These are phyloP conservation scores for Rhea pennata DNA, from an alignment of 2,113 vertebrate species.

Conservation along the genomic window DNA sequence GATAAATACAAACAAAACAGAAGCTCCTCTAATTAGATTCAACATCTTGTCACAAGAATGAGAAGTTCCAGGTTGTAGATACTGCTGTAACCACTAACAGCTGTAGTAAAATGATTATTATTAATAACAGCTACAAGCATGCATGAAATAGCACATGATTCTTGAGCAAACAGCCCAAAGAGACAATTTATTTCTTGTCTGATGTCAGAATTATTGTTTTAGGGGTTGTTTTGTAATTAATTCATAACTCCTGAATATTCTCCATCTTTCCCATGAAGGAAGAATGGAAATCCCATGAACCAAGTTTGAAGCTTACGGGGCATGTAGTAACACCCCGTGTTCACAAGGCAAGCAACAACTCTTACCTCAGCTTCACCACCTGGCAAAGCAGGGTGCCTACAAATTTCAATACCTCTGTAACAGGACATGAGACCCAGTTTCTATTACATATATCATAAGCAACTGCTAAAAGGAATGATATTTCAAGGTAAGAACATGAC, in stretches of 20 bases:
- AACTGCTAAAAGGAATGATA: neutral
- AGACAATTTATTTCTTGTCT: neutral
- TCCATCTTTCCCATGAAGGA: neutral
- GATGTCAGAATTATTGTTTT: neutral
- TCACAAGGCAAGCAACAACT: neutral
- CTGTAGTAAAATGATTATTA: neutral
- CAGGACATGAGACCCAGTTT: neutral
- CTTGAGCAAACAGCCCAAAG: neutral
- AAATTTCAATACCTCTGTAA: neutral
- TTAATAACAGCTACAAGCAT: neutral
- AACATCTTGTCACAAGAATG: neutral
- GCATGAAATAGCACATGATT: neutral
- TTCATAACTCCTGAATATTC: neutral
- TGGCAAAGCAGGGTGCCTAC: neutral
- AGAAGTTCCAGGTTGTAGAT: neutral
- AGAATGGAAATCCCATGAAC: neutral
- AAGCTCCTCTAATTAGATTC: neutral
- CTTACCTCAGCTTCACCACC: neutral
- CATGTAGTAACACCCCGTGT: neutral
- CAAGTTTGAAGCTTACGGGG: neutral
- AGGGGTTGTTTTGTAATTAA: neutral
- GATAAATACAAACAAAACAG: neutral
- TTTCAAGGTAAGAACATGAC: neutral
- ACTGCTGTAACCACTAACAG: neutral
- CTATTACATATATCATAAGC: fast-evolving